Percentiles rank a stretch among this genome's conserved stretches.
Conservation (phyloP, 2,113 vertebrate genomes). For the Ancistrus triradiatus region DNA sequence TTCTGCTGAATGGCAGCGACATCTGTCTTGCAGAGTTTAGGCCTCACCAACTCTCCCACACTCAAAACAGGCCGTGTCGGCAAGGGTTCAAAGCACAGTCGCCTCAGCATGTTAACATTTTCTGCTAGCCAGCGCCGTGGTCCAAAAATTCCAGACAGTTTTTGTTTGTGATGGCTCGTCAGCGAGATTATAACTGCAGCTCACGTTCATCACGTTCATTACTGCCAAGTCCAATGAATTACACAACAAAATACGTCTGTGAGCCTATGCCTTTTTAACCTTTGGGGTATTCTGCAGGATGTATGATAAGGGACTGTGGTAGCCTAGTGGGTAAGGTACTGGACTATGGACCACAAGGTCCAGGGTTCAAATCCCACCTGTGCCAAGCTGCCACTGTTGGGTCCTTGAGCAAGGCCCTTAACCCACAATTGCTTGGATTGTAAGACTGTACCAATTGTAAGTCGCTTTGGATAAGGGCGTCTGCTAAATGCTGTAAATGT, state of each 20-base stretch:
- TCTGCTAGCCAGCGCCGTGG: constrained; percentile 14
- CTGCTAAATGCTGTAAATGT: too few relatives aligned
- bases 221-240: constrained; percentile 21
- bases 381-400: too few relatives aligned
- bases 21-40: constrained; percentile 10
- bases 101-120: constrained; percentile 4
- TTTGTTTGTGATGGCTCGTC: constrained; percentile 26
- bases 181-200: constrained; percentile 9
- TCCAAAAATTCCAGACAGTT: neutral
- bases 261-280: neutral
- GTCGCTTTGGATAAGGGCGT: too few relatives aligned
- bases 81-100: constrained; percentile 13
- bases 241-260: too few relatives aligned
- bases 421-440: too few relatives aligned
- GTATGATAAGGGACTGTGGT: neutral
- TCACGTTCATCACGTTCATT: neutral
- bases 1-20: constrained; percentile 15
- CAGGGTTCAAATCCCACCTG: too few relatives aligned
- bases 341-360: too few relatives aligned
- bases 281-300: neutral
- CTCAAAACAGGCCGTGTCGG: neutral
- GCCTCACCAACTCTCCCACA: neutral
- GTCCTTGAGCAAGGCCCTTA: too few relatives aligned
- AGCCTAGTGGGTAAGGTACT: too few relatives aligned
- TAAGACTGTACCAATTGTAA: too few relatives aligned